phyloP scores from a whole-genome alignment of 2,888 invertebrate species.

The Cancer borealis region DNA sequence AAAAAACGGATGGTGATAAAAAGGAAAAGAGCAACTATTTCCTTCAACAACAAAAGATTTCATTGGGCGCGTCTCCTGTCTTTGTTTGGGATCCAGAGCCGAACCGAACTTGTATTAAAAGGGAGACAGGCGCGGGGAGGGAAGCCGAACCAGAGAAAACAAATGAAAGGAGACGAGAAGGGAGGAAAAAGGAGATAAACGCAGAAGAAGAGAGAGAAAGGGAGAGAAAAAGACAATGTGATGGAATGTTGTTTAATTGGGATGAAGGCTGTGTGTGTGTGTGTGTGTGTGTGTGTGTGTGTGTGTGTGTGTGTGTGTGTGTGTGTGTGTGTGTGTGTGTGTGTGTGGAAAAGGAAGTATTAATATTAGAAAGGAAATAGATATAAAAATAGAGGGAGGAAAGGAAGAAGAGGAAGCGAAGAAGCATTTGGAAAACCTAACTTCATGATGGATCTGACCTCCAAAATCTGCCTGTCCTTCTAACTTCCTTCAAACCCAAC shows the following conservation, averaged over 20 bases:
- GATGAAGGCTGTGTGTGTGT: neutral
- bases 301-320: neutral
- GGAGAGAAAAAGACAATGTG: neutral
- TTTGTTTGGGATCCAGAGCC: neutral
- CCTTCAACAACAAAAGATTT: conserved; percentile 17
- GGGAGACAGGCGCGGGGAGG: neutral
- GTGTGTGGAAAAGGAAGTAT: neutral
- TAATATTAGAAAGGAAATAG: neutral
- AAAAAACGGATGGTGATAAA: neutral
- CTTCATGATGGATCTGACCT: neutral
- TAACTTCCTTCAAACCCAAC: neutral
- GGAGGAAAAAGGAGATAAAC: neutral
- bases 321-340: neutral
- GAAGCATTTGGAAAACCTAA: neutral
- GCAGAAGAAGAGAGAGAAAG: too few relatives aligned
- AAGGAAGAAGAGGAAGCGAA: neutral
- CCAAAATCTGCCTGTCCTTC: neutral
- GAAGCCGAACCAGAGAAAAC: neutral
- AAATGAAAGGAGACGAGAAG: neutral
- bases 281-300: neutral
- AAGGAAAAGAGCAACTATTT: neutral
- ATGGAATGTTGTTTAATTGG: neutral
- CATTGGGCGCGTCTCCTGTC: neutral
- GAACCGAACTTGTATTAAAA: neutral
- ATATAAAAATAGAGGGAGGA: neutral